Evolutionary conservation across 2,888 invertebrate genomes (phyloP), one percentile per base, ranked within the genome.

Genomic region (Plutella xylostella): DNA sequence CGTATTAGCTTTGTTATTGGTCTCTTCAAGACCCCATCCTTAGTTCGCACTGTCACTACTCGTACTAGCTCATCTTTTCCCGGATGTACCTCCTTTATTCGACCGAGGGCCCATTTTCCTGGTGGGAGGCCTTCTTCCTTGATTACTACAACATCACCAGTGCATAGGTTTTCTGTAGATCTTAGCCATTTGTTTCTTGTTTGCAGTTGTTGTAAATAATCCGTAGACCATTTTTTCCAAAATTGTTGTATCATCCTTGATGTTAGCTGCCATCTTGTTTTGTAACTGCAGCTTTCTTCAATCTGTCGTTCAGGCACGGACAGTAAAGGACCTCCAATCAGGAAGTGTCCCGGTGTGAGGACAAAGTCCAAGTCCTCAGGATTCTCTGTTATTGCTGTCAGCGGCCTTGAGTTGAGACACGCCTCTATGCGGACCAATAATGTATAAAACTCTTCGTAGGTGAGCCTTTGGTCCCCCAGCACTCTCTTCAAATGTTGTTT

Each of bases 131-230:
- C 17, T 5, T 14, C 17, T 5, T 34, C 17, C 17, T 34, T 17
- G 34, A 17, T 17, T 34, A 40, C 4, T 22, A 35, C 30, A 9
- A 18, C 38, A 35, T 38, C 41, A 25, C 28, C 35, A 22, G 12
- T 28, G 17, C 19, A 28, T 4, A 37, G 12, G 28, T 18, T 9
- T 15, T 6, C 20, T 6, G 28, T 5, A 11, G 41, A 30, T 4
- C 35, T 45, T 17, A 22, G 43, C 48, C 46, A 48, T 14, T 50
- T 50, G 1, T 30, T 18, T 11, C 48, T n/a, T 3, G 20, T 3
- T 15, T 50, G 46, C 9, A 48, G 38, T 12, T 21, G 34, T 15
- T 46, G 43, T 4, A 50, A 17, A 25, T 48, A 48, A 6, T 47
- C 48, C 48, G 49, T 35, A n/a, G n/a, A n/a, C n/a, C n/a, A n/a